Evolutionary conservation across 2,113 vertebrate species (phyloP).

Genomic region (Cervus canadensis): DNA sequence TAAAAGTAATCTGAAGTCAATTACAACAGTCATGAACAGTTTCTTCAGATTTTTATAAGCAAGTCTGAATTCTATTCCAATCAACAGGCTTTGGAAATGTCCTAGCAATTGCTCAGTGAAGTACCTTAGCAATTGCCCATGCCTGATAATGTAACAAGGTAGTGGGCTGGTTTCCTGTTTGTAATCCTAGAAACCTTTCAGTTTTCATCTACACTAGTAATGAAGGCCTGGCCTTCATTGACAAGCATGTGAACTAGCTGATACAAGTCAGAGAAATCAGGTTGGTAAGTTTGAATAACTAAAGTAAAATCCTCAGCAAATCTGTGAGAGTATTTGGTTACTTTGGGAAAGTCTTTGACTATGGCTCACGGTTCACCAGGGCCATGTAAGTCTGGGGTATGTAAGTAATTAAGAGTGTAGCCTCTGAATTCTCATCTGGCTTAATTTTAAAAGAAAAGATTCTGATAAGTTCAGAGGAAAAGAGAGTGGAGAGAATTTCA

Average conservation of each 20-base stretch:
- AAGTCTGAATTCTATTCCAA: neutral
- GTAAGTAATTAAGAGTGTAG: neutral
- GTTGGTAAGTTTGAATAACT: neutral
- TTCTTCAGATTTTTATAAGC: neutral
- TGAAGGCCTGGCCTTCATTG: neutral
- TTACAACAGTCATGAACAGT: neutral
- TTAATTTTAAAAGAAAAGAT: neutral
- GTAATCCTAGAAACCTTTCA: neutral
- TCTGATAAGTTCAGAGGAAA: neutral
- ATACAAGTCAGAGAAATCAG: neutral
- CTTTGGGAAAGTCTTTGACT: neutral
- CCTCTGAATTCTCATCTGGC: neutral
- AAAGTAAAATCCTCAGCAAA: neutral
- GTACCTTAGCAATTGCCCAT: neutral
- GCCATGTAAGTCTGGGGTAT: neutral
- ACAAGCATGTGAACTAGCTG: neutral
- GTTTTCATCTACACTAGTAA: neutral
- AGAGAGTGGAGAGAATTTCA: neutral
- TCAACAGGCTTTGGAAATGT: neutral
- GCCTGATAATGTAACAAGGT: neutral
- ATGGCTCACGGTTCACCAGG: neutral
- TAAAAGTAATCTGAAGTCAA: neutral
- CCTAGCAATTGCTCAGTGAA: neutral
- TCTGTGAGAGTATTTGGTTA: neutral
- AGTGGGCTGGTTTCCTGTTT: neutral